A percentile compares a stretch with the other conserved stretches of the same genome.
Evolutionary conservation across 2,888 invertebrate species (phyloP).

Genomic region (Leptothorax acervorum): DNA sequence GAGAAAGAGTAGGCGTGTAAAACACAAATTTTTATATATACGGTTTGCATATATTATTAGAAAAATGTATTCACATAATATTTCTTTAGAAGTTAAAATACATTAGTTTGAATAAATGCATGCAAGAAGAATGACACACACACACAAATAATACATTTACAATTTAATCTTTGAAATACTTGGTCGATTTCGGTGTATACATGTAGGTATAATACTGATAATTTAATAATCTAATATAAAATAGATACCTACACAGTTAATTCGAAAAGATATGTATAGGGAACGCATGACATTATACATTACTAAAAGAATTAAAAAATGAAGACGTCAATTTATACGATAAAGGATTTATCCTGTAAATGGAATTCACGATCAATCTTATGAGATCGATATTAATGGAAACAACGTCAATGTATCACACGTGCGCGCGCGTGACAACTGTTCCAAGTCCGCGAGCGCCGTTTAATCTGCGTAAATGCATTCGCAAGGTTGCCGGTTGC

Average conservation of each 20-base stretch:
- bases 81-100: background rate
- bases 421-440: background rate
- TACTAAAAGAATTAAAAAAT: background rate
- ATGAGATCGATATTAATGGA: background rate
- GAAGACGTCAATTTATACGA: background rate
- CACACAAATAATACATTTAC: background rate
- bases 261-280: background rate
- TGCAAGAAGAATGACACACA: background rate
- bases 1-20: background rate
- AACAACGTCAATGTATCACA: background rate
- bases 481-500: slow-evolving; percentile 34
- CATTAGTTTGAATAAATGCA: background rate
- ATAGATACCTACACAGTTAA: background rate
- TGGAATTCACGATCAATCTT: slow-evolving; percentile 6
- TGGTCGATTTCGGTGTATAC: background rate
- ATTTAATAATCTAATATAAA: background rate
- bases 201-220: background rate
- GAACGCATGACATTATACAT: background rate
- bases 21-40: background rate
- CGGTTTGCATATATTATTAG: background rate
- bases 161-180: background rate
- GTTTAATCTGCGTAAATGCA: slow-evolving; percentile 35
- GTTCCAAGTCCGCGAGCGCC: slow-evolving; percentile 24
- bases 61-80: background rate
- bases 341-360: background rate